Base-by-base conservation (phyloP, 2,888 invertebrate genomes). In the Koerneria pararmatus region DNA sequence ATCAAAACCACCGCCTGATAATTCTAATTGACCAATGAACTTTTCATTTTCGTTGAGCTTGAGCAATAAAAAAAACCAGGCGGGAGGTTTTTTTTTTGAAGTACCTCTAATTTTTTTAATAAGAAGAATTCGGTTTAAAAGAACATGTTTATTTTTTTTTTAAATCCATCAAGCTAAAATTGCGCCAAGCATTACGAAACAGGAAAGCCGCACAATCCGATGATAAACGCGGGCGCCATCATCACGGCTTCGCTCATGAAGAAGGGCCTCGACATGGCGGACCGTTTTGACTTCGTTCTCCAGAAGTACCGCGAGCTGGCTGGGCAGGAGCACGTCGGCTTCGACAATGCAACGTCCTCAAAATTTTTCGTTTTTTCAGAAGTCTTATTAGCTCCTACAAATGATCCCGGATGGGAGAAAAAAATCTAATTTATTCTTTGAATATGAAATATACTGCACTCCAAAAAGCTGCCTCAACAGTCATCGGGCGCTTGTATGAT, bases 151-250 rank as follows among this genome's bases (percentile, higher is more conserved):
- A 27, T 29, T 51, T 1, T 29, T 53, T 31, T 3, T 31, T 2
- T 15, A 53, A 27, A 27, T 31, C 53, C 19, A 4, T 29, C 27
- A 29, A 31, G 53, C 31, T 24, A 11, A 24, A 19, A 4, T 15
- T 51, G 24, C 51, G 51, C 24, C 27, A 27, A 0, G 22, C 29
- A 51, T 24, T 2, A 11, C 27, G 53, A 53, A 31, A 6, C 60
- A 62, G 62, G 5, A 27, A 62, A 53, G 37, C 95, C 95, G 0
- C 95, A 95, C 85, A 95, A 95, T 86, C 95, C 95, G 0, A 93
- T 95, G 94, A 93, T 95, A 72, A 97, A 95, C 85, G 92, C 95
- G 19, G 95, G 95, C 27, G 95, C 95, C 53, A 95, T 95, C 78
- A 87, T 95, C 69, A 88, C 91, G 3, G 92, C 92, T 82, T 91